Conservation (phyloP, 2,797 vertebrate genomes). For the Parotocinclus haroldoi region DNA sequence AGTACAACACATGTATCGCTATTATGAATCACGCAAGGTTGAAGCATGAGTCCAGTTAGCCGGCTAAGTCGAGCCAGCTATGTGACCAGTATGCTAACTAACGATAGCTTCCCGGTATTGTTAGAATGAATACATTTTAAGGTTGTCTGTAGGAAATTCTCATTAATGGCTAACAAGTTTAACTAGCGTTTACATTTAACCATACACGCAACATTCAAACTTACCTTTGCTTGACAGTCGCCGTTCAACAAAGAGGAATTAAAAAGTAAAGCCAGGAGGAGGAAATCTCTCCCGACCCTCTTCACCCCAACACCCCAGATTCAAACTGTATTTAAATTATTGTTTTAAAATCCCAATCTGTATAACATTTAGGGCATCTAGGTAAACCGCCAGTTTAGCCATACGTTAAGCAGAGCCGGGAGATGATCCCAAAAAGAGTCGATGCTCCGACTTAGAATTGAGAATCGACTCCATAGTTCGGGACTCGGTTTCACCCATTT, state of each 20-base stretch:
- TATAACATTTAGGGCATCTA: no score
- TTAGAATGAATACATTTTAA: neutral
- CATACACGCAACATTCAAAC: neutral
- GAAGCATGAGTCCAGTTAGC: constrained; percentile 18
- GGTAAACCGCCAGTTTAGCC: neutral
- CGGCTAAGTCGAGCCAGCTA: constrained; percentile 6
- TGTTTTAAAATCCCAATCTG: neutral
- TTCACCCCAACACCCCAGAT: constrained; percentile 16
- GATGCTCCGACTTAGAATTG: neutral
- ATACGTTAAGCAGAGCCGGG: neutral
- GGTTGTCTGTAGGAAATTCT: neutral
- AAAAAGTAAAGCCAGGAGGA: constrained; percentile 21
- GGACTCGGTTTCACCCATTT: neutral
- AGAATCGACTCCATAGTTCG: neutral
- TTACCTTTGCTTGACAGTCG: constrained; percentile 18
- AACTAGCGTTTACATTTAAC: neutral
- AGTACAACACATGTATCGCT: neutral
- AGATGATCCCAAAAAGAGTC: constrained; percentile 7
- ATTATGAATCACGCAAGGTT: neutral
- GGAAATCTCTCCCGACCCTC: neutral
- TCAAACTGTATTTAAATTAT: neutral
- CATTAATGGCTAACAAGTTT: neutral
- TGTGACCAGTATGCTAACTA: constrained; percentile 22
- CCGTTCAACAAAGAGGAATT: constrained; percentile 5
- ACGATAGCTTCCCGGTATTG: neutral